A percentile compares a stretch with the other conserved stretches of the same genome.
phyloP scores from a whole-genome alignment of 1,140 invertebrate genomes.

The Tetramorium alpestre region DNA sequence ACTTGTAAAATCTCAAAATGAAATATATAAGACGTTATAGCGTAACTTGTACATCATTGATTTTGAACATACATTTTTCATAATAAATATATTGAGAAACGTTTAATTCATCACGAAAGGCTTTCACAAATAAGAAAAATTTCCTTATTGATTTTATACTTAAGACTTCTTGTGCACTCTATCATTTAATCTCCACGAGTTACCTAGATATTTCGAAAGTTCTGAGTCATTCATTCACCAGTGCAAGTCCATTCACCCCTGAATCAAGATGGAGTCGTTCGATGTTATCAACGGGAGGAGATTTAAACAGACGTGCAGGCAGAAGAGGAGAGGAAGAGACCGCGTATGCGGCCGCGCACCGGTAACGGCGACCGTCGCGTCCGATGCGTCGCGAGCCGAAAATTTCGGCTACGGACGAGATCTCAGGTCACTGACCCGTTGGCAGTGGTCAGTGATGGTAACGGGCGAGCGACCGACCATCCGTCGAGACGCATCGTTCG shows the following conservation, averaged over 20 bases:
- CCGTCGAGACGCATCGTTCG: slow-evolving; percentile 68
- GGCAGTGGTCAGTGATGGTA: slow-evolving; percentile 85
- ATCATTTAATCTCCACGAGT: background rate
- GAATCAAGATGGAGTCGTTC: background rate
- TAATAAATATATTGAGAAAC: background rate
- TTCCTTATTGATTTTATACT: background rate
- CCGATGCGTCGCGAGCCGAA: slow-evolving; percentile 57
- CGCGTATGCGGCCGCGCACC: background rate
- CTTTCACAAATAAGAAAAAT: background rate
- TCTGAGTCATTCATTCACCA: background rate
- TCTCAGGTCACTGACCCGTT: slow-evolving; percentile 82
- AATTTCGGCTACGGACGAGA: slow-evolving; percentile 78
- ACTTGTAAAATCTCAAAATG: background rate
- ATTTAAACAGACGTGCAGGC: slow-evolving; percentile 17
- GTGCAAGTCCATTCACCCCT: background rate
- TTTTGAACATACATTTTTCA: background rate
- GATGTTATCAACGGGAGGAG: background rate
- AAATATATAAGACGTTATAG: background rate
- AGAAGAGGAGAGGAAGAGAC: background rate
- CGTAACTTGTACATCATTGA: background rate
- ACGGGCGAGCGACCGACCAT: slow-evolving; percentile 78
- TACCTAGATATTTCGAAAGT: background rate
- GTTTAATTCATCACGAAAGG: background rate
- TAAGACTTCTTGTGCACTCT: background rate
- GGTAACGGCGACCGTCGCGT: background rate